Conservation (phyloP, 2,888 invertebrate species). For the Cosmia pyralina region DNA sequence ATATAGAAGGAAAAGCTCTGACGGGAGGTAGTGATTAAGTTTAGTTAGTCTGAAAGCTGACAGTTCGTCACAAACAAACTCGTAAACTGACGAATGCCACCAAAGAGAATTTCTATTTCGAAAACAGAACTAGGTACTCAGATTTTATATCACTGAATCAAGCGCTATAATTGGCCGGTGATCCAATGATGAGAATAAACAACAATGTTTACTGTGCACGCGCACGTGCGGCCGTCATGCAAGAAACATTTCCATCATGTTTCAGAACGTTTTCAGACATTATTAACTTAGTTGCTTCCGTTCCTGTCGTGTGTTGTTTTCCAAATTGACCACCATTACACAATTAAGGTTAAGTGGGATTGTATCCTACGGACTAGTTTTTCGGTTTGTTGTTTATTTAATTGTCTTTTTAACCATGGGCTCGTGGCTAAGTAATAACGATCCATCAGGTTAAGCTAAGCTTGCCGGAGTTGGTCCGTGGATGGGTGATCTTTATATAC, state of each 20-base stretch:
- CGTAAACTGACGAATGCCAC: background rate
- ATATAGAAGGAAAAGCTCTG: background rate
- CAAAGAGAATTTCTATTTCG: constrained; percentile 37
- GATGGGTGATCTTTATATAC: too few species aligned
- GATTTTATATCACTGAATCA: constrained; percentile 56
- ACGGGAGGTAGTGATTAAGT: background rate
- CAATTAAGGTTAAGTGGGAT: constrained; percentile 68
- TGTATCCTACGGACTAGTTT: constrained; percentile 50
- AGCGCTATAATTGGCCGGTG: constrained; percentile 61
- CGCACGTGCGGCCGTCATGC: constrained; percentile 70
- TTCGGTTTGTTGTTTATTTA: constrained; percentile 46
- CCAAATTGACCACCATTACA: constrained; percentile 68
- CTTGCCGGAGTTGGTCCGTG: too few species aligned
- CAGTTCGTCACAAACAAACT: background rate
- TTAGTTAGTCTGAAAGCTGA: background rate
- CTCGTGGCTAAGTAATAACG: too few species aligned
- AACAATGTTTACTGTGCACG: constrained; percentile 63
- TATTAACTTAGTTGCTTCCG: constrained; percentile 75
- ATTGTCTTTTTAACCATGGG: constrained; percentile 30
- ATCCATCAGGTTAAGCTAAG: too few species aligned
- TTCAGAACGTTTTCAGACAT: constrained; percentile 73
- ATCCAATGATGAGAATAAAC: constrained; percentile 66
- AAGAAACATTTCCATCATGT: constrained; percentile 77
- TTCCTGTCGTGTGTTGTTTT: constrained; percentile 64
- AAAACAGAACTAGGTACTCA: constrained; percentile 24